Base-by-base conservation (phyloP, 2,113 vertebrate genomes). In the Pelecanus crispus region DNA sequence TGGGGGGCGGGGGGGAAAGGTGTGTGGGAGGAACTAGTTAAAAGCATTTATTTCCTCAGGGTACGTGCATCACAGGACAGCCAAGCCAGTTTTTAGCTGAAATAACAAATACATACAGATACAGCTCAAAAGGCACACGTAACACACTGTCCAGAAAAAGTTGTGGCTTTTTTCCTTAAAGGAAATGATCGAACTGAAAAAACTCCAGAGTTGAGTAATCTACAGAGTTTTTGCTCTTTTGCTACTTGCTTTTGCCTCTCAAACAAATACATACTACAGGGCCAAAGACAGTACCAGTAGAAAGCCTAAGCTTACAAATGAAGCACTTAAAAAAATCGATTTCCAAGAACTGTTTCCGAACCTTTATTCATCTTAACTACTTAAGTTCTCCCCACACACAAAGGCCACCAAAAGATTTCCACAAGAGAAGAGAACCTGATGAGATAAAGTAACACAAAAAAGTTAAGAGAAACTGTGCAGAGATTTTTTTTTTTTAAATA, bases 21-120 rank as follows among this genome's bases (percentile, higher is more conserved):
- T 8, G 19, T 44, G 85, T 56, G 63, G 89, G 83, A 94, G 29
- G 63, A 94, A 81, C 47, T 2, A 90, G 38, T 7, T 68, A 90
- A 88, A 93, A 93, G 86, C 45, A 92, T 92, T 92, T 95, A 42
- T 73, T 58, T 93, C 96, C 90, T 92, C 59, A 10, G 92, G 82
- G 90, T 44, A 71, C 1, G 24, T 34, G 50, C 59, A 88, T 19
- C 32, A 42, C 8, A 81, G 72, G 38, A 36, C 67, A 95, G 82
- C 34, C 15, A 3, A 55, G 45, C 31, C 78, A 70, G 56, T 8
- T 90, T 38, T 74, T 14, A 74, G 63, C 61, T 92, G 59, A 67
- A 86, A 52, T 26, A 88, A 86, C 42, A 90, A 73, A 88, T 16
- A 42, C 0, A 45, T 5, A 49, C 6, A 86, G 45, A 42, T 66